These are phyloP conservation scores for Urocitellus parryii DNA, from an alignment of 2,113 vertebrate genomes.

Conservation along the genomic window DNA sequence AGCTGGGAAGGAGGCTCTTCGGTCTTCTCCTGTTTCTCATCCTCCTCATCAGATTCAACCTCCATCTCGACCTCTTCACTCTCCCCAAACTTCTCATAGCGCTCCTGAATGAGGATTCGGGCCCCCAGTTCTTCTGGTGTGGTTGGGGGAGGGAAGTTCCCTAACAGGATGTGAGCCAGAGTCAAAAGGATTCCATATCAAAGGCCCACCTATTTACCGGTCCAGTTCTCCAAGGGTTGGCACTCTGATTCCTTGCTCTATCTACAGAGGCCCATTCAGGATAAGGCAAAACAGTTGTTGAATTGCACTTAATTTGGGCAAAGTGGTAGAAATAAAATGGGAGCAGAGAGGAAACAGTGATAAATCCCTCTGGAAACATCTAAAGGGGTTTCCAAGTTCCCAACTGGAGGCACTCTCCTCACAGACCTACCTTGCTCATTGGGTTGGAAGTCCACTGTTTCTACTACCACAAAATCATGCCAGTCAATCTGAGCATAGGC, in stretches of 20 bases:
- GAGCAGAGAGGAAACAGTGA: neutral
- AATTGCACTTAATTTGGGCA: neutral
- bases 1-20: slow-evolving; percentile 91
- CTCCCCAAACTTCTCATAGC: slow-evolving; percentile 99
- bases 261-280: neutral
- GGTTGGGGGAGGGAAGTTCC: slow-evolving; percentile 98
- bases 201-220: neutral
- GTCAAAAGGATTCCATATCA: neutral
- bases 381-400: neutral
- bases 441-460: slow-evolving; percentile 99
- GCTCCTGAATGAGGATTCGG: slow-evolving; percentile 98
- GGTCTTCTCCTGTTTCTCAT: slow-evolving; percentile 90
- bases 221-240: neutral
- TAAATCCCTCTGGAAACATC: neutral
- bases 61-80: slow-evolving; percentile 99
- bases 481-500: slow-evolving; percentile 99
- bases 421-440: slow-evolving; percentile 93
- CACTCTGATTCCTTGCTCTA: neutral
- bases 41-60: slow-evolving; percentile 98
- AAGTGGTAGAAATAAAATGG: neutral
- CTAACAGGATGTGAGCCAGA: slow-evolving; percentile 81
- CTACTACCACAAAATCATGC: slow-evolving; percentile 99
- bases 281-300: neutral
- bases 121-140: slow-evolving; percentile 98
- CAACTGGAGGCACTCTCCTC: neutral